Conservation (phyloP, 1,140 invertebrate species). For the Bicyclus anynana region DNA sequence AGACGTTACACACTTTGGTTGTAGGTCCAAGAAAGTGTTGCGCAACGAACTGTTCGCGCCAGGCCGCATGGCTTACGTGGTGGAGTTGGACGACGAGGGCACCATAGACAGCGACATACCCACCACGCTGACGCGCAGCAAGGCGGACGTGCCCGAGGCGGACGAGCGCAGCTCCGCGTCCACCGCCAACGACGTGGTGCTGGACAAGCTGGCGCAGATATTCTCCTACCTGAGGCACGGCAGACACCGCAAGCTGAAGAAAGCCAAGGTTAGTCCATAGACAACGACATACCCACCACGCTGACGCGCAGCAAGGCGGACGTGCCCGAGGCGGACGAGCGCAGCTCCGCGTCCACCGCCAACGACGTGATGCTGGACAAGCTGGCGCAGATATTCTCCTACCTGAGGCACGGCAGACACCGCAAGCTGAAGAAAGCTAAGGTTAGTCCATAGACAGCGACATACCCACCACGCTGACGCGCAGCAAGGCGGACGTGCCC, state of each 20-base stretch:
- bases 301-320: slow-evolving; percentile 91
- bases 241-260: slow-evolving; percentile 88
- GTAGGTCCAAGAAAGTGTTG: slow-evolving; percentile 83
- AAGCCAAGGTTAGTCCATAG: slow-evolving; percentile 78
- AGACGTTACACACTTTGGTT: not conserved
- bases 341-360: slow-evolving; percentile 92
- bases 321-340: slow-evolving; percentile 83
- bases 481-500: slow-evolving; percentile 86
- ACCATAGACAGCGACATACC: slow-evolving; percentile 95
- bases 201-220: slow-evolving; percentile 98
- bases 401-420: slow-evolving; percentile 83
- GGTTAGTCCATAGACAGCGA: slow-evolving; percentile 82
- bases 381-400: slow-evolving; percentile 97
- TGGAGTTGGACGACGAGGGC: slow-evolving; percentile 93
- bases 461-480: too few relatives aligned
- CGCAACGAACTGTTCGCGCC: slow-evolving; percentile 97
- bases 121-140: slow-evolving; percentile 95
- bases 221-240: slow-evolving; percentile 94
- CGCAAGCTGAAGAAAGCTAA: slow-evolving; percentile 89
- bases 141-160: slow-evolving; percentile 92
- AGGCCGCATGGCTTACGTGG: slow-evolving; percentile 98
- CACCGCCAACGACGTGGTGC: slow-evolving; percentile 96
- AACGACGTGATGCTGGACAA: slow-evolving; percentile 98
- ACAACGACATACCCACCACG: not conserved
- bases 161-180: slow-evolving; percentile 83